A percentile compares a stretch with the other conserved stretches of the same genome.
These are phyloP conservation scores for Dromaius novaehollandiae DNA, from an alignment of 2,113 vertebrate species.

Conservation along the genomic window DNA sequence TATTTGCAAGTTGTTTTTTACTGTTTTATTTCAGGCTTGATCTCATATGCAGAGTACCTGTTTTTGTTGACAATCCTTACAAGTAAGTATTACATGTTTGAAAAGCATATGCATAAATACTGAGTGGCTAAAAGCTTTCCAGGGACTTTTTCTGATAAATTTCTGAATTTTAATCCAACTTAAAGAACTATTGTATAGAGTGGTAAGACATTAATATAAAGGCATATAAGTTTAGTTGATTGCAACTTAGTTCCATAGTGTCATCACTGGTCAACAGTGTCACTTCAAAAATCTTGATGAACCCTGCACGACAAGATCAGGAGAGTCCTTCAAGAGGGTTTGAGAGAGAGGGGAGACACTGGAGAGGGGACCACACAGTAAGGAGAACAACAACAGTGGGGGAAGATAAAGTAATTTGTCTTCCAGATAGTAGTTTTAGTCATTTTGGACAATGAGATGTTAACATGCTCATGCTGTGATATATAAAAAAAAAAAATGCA, in stretches of 20 bases:
- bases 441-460: neutral
- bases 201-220: neutral
- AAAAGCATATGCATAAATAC: neutral
- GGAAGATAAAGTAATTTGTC: neutral
- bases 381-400: neutral
- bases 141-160: neutral
- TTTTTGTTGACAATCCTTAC: constrained; percentile 96
- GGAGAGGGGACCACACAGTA: neutral
- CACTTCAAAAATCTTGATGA: neutral
- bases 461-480: neutral
- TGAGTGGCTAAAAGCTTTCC: neutral
- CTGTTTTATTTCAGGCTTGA: constrained; percentile 85
- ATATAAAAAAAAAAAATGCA: neutral
- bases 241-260: neutral
- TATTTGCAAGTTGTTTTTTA: neutral
- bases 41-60: constrained; percentile 96
- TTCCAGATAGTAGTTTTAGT: neutral
- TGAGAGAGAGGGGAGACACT: rapidly evolving
- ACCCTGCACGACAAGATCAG: neutral
- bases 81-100: constrained; percentile 83
- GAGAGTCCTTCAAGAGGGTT: neutral
- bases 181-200: neutral
- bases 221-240: neutral
- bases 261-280: neutral
- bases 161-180: neutral